phyloP scores from a whole-genome alignment of 2,113 vertebrate species.

The Gavia stellata region DNA sequence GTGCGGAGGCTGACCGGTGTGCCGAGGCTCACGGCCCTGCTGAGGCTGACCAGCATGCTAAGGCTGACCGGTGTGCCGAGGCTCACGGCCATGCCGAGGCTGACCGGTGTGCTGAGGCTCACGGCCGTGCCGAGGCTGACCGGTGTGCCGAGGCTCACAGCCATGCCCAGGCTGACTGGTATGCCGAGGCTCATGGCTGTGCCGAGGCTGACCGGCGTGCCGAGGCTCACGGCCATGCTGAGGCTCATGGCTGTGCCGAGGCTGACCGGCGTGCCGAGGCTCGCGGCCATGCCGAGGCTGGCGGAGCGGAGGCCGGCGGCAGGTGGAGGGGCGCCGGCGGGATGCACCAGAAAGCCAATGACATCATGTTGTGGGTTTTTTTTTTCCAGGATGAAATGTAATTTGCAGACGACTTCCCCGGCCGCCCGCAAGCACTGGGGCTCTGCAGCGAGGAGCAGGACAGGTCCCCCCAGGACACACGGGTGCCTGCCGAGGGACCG shows the following conservation, averaged over 20 bases:
- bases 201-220: neutral
- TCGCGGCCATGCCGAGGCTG: neutral
- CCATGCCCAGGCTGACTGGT: neutral
- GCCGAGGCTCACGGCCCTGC: neutral
- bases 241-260: neutral
- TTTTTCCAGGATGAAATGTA: neutral
- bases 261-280: neutral
- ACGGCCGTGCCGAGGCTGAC: neutral
- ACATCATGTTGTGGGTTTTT: neutral
- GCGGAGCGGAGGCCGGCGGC: neutral
- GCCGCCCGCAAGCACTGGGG: neutral
- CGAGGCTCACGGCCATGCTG: neutral
- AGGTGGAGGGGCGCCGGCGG: neutral
- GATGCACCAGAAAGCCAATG: neutral
- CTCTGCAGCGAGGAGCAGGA: neutral
- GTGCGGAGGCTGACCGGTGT: neutral
- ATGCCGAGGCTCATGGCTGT: neutral
- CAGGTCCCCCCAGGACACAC: neutral
- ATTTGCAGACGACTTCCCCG: constrained; percentile 9
- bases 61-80: too few species aligned
- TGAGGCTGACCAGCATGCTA: neutral
- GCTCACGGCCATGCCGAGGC: neutral
- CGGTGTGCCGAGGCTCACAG: neutral
- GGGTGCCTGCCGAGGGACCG: accelerated
- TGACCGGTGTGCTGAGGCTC: neutral